Base-by-base conservation (phyloP, 2,888 invertebrate species). In the Drosophila picticornis region DNA sequence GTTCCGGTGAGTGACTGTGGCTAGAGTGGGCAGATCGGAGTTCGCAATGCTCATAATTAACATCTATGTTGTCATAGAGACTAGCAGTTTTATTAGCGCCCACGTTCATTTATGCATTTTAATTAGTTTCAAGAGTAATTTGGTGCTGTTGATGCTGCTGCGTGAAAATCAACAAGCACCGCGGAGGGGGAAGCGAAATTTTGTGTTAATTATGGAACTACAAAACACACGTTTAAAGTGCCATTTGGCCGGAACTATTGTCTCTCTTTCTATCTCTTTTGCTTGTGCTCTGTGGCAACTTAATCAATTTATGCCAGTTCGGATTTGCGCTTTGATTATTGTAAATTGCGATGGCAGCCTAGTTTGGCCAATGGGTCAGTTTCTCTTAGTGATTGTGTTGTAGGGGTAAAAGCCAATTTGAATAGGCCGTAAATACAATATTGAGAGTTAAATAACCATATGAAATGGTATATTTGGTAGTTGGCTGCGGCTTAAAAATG, bases 101-200 rank as follows among this genome's bases (percentile, higher is more conserved):
- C 32, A 32, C 64, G 19, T 66, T 48, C 61, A 69, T 71, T 72
- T 82, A 72, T 78, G 81, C 75, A 80, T 88, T 80, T 86, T 90
- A 90, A 85, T 90, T 88, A 81, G 87, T 76, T 81, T 73, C 43
- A 32, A 64, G 67, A 60, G 64, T 51, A 68, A 84, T 76, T 84
- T 73, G 29, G 4, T n/a, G n/a, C 52, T 43, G 5, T 10, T 46
- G 53, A 64, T 63, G 51, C 52, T 43, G 10, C 29, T 50, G 46
- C 27, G 43, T 51, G 43, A 63, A 59, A 63, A 43, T 43, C 19
- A 2, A 5, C 51, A 10, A 16, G 27, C 22, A 13, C 11, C 27
- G 16, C 27, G 29, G 22, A 25, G 43, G 29, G 9, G 10, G 29
- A 51, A 58, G 52, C 52, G 32, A 72, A 62, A 62, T 57, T 53